Base-by-base conservation (phyloP, 2,113 vertebrate species). In the Zosterops lateralis region DNA sequence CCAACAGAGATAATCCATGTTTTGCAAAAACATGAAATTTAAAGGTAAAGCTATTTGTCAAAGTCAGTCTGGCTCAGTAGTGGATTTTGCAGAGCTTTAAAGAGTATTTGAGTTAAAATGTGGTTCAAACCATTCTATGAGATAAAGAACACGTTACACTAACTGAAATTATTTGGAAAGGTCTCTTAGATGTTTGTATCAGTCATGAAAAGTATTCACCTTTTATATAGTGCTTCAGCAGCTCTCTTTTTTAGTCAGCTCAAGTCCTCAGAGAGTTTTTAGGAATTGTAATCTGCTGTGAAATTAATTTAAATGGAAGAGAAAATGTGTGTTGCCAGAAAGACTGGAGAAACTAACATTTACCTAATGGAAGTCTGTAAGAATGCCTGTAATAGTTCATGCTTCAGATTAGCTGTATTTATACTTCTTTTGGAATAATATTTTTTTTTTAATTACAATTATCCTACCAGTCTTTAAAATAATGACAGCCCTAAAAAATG, bases 301-400 rank as follows among this genome's bases (percentile, higher is more conserved):
- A 89, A 96, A 95, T 91, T 96, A 95, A 92, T 95, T 94, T 93
- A 75, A 94, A 91, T 22, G 65, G n/a, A 73, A 90, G 47, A 83
- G 17, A 86, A 94, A 85, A 67, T 45, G 7, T 56, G 82, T 76
- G 47, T 20, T 51, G 62, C 53, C 18, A 81, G 74, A 90, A 86
- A 60, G 29, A 71, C 40, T 25, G 57, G n/a, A 86, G 26, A 74
- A 36, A 26, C 47, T 66, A 90, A 75, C 21, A 82, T 87, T 93
- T 82, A 48, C 28, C n/a, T 76, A 80, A 72, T 76, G 80, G 28
- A 72, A 86, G 21, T 77, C 45, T 77, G 32, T 17, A 68, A 6
- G 11, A 80, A 81, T 34, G 8, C 64, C 31, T 82, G 24, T 50
- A 88, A 84, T 12, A 76, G 40, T 48, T 84, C 28, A 18, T 68